Conservation (phyloP, 2,888 invertebrate genomes). For the Monoplex corrugatus region DNA sequence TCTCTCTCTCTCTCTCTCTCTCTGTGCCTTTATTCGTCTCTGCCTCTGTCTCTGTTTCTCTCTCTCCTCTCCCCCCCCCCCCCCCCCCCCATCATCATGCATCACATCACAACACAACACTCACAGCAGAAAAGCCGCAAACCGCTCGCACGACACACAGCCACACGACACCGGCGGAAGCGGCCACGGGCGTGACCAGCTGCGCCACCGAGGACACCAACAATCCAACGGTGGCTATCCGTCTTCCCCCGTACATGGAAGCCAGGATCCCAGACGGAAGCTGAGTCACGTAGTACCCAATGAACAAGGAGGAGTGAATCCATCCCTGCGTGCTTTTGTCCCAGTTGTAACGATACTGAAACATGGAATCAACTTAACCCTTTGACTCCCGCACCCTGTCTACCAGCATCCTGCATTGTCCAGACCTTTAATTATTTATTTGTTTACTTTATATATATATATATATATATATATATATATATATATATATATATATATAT, state of each 20-base stretch:
- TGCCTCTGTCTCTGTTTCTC: neutral
- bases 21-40: neutral
- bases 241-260: constrained; percentile 92
- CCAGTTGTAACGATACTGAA: constrained; percentile 69
- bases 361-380: too few species aligned
- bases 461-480: too few species aligned
- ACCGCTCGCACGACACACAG: constrained; percentile 88
- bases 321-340: constrained; percentile 70
- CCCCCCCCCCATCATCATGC: neutral
- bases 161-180: constrained; percentile 86
- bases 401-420: too few species aligned
- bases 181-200: constrained; percentile 89
- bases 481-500: too few species aligned
- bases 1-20: neutral
- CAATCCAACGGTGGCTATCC: constrained; percentile 90
- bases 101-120: constrained; percentile 1
- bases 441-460: too few species aligned
- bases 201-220: constrained; percentile 91
- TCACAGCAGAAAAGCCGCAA: constrained; percentile 91
- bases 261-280: constrained; percentile 83
- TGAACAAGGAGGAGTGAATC: constrained; percentile 76
- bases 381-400: too few species aligned
- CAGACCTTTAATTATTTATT: too few species aligned
- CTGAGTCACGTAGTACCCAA: constrained; percentile 76
- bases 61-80: neutral